Percentiles rank a stretch among this genome's conserved stretches.
These are phyloP conservation scores for Mizuhopecten yessoensis DNA, from an alignment of 1,140 invertebrate genomes.

Conservation along the genomic window DNA sequence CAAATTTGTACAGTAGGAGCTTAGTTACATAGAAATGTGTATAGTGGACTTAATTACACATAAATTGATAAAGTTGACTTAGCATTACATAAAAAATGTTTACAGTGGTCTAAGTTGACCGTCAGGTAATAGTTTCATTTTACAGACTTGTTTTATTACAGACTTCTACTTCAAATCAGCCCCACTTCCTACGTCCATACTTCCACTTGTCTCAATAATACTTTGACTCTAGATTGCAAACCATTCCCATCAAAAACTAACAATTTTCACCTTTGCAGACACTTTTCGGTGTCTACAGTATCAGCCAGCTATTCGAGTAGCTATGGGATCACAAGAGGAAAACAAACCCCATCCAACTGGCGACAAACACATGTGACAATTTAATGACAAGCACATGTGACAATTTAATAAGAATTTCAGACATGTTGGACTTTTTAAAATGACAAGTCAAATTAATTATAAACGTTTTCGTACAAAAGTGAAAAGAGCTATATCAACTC, in stretches of 20 bases:
- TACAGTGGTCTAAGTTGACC: not conserved
- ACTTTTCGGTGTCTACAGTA: not conserved
- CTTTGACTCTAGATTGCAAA: not conserved
- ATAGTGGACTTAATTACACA: too few species aligned
- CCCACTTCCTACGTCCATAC: not conserved
- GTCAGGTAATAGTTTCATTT: too few species aligned
- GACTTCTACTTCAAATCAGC: not conserved
- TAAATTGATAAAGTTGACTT: too few species aligned
- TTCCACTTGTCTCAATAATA: not conserved
- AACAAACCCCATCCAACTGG: not conserved
- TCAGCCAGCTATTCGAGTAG: not conserved
- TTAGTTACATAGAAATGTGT: too few species aligned
- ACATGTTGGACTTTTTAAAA: not conserved
- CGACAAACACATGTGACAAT: not conserved
- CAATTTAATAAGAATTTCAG: not conserved
- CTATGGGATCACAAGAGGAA: not conserved
- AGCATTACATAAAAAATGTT: too few species aligned
- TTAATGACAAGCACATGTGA: not conserved
- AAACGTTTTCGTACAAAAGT: not conserved
- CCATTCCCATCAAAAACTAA: not conserved
- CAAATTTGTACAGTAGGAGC: too few species aligned
- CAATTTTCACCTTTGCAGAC: not conserved
- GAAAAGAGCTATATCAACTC: not conserved
- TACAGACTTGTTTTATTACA: not conserved
- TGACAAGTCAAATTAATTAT: slow-evolving; percentile 9